Base-by-base conservation (phyloP, 2,888 invertebrate species). In the Tipula unca region DNA sequence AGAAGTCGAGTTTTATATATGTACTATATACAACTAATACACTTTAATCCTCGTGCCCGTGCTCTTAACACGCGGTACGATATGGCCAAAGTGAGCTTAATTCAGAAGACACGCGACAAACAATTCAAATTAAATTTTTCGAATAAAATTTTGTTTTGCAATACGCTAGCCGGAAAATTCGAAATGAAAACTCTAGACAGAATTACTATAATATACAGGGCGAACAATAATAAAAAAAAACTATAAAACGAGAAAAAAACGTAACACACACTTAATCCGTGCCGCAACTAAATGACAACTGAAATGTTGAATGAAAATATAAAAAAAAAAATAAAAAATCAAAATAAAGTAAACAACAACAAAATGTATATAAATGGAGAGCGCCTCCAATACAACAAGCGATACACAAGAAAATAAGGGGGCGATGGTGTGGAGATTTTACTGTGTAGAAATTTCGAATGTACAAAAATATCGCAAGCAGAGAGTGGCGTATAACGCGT, bases 281-380 rank as follows among this genome's bases (percentile, higher is more conserved):
- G 69, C 69, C 69, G 69, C 69, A 69, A 69, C 69, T 13, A 69
- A 69, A 69, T 69, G 69, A 69, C 69, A 69, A 69, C 69, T 69
- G 25, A 69, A 69, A 69, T 69, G 69, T 69, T 69, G 69, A 69
- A 69, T 69, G 69, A 69, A 69, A 54, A 69, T 25, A 25, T 10
- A 1, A 69, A 13, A 8, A 14, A 69, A 20, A 25, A 69, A 25
- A 69, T 25, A 25, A 20, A 69, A 69, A 69, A 69, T 69, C 69
- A 69, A 25, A 69, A 69, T 54, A 54, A 54, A 48, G 0, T n/a
- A 48, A 69, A 69, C 25, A 69, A 69, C 69, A 69, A 25, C 69
- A 25, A 25, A 69, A 25, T n/a, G n/a, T n/a, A n/a, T n/a, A 25
- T 69, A 3, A 10, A 69, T 69, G 69, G 69, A 69, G 69, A 69